Base-by-base conservation (phyloP, 2,797 vertebrate genomes). In the Mastacembelus armatus region DNA sequence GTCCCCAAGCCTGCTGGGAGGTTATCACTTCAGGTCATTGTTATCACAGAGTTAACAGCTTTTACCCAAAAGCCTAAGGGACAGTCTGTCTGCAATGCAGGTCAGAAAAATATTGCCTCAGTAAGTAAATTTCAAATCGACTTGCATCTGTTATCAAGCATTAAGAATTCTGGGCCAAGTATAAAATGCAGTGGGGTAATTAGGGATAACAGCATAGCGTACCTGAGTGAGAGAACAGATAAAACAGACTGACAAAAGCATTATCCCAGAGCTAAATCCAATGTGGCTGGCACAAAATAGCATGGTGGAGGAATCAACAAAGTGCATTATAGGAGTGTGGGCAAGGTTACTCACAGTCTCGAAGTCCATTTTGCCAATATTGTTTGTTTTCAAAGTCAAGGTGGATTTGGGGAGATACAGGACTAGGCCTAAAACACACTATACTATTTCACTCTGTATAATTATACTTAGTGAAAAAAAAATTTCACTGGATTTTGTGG, bases 11-110 rank as follows among this genome's bases (percentile, higher is more conserved):
- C 74, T 52, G 74, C 74, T 59, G 70, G 89, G 92, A 90, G 85
- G 91, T 92, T 92, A 93, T 91, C 91, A 87, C 87, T 88, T 73
- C 79, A 73, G 73, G 86, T 86, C 60, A 78, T 69, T 85, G 88
- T 92, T 94, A 93, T 93, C 91, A 89, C 75, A 73, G 80, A 89
- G 85, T 90, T 90, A 91, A 90, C 91, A 91, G 86, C 89, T 90
- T 91, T 89, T 86, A 82, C 84, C 87, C 78, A 59, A 65, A 77
- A 86, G 87, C 85, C 88, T 77, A 58, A 71, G 81, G 91, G 80
- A 84, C 81, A 76, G 79, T 75, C 66, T n/a, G 78, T 68, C 67
- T 77, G 61, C 7, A 67, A 87, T 87, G 75, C 87, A 49, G 91
- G 89, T 90, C 88, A 91, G 84, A 89, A 62, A 86, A 85, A 90